These are phyloP conservation scores for Anarhynchus alexandrinus DNA, from an alignment of 2,113 vertebrate genomes.

Conservation along the genomic window DNA sequence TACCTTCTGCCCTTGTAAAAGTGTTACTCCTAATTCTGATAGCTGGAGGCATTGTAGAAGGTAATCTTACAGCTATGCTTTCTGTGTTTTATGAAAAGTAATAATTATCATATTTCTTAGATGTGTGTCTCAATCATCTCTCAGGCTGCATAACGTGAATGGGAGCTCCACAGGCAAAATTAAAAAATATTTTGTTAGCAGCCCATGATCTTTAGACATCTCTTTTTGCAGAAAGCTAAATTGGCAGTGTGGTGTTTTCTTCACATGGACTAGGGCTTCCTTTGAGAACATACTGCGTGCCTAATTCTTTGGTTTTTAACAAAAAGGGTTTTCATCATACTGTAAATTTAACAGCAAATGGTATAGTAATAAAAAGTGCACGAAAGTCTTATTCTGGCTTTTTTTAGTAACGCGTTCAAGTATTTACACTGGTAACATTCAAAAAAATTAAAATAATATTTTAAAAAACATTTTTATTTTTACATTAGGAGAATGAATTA, in stretches of 20 bases:
- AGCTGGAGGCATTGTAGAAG: conserved; percentile 19
- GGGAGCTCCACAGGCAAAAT: not conserved
- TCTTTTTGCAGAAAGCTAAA: not conserved
- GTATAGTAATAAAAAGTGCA: not conserved
- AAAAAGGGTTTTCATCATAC: not conserved
- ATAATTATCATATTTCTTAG: conserved; percentile 9
- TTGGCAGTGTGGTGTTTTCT: not conserved
- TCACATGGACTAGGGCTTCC: not conserved
- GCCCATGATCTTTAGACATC: not conserved
- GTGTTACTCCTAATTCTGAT: not conserved
- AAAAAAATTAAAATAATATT: not conserved
- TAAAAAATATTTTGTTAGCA: not conserved
- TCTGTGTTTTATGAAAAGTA: conserved; percentile 10
- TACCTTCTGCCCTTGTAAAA: not conserved
- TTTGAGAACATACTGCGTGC: not conserved
- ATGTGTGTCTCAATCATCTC: not conserved
- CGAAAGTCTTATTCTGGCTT: not conserved
- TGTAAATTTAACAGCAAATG: not conserved
- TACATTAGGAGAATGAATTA: not conserved
- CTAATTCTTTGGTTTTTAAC: not conserved
- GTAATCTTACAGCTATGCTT: conserved; percentile 6
- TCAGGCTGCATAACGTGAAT: not conserved
- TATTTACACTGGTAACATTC: not conserved
- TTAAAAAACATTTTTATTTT: not conserved
- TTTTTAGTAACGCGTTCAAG: not conserved